Evolutionary conservation across 1,140 invertebrate genomes (phyloP), one percentile per base, ranked within the genome.

Genomic region (Ruditapes philippinarum): DNA sequence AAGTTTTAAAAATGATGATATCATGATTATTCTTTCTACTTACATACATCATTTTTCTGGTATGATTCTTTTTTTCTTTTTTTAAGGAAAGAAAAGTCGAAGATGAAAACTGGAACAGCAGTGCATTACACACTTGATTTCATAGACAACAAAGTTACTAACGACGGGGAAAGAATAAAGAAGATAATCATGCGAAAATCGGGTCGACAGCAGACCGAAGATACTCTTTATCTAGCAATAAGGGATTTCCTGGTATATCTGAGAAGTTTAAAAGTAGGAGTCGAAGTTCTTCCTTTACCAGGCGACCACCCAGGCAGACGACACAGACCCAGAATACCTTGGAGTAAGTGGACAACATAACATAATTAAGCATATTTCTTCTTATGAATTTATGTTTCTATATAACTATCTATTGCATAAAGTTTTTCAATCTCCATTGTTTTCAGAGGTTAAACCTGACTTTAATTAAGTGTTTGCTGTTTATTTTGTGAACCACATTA

Each of bases 111-210:
- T 14, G 87, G 87, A 7, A 82, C 51, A n/a, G 79, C 42, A 1
- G 79, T 89, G 36, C 79, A 89, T 70, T 60, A 42, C 22, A 82
- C 51, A 17, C n/a, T 89, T 22, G 87, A 89, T 40, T 89, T 89
- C 79, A 54, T 57, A 36, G 87, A 89, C 19, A 89, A 82, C 54
- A 57, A 70, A 25, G 60, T 83, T 9, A 89, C 60, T 0, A 80
- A 89, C 33, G 80, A 89, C n/a, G 68, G 62, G 7, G 70, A 82
- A n/a, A 33, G 87, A 62, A 89, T 89, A 28, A 89, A 89, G 49
- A 54, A 76, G 17, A 83, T 89, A 33, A 89, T 89, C 12, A 70
- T 89, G 79, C 40, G 49, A 19, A 89, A 70, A 57, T 82, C 87
- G 33, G 87, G 65, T 0, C 45, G 87, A n/a, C 78, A 81, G 19